A percentile compares a stretch with the other conserved stretches of the same genome.
Evolutionary conservation across 2,113 vertebrate genomes (phyloP).

Genomic region (Corydoras maculifer): DNA sequence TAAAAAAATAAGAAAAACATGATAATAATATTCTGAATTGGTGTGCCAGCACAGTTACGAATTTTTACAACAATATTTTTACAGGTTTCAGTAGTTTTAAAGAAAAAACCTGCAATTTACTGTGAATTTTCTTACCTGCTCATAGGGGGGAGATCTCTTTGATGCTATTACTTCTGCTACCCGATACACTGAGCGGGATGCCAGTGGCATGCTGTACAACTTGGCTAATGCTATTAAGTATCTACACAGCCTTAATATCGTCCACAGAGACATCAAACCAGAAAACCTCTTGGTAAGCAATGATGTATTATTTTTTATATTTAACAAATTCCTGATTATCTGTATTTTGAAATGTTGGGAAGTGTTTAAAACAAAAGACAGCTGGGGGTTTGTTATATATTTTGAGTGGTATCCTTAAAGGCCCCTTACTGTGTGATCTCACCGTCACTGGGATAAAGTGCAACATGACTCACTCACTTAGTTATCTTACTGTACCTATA

Average conservation of each 20-base stretch:
- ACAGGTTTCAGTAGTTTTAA: too few species aligned
- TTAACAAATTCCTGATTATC: not conserved
- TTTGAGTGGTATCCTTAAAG: not conserved
- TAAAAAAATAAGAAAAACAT: too few species aligned
- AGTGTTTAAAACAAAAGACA: not conserved
- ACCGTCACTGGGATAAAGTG: slow-evolving; percentile 28
- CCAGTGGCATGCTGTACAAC: slow-evolving; percentile 95
- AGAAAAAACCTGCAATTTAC: slow-evolving; percentile 3
- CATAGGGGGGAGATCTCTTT: slow-evolving; percentile 93
- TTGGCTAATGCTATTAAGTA: slow-evolving; percentile 95
- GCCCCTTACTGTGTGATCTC: slow-evolving; percentile 31
- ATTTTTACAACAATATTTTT: too few species aligned
- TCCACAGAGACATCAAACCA: slow-evolving; percentile 96
- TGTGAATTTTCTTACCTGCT: slow-evolving; percentile 42
- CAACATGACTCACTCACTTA: slow-evolving; percentile 35
- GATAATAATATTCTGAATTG: too few species aligned
- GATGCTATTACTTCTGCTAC: slow-evolving; percentile 95
- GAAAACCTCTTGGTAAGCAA: slow-evolving; percentile 91
- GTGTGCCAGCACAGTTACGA: too few species aligned
- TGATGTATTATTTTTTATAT: not conserved
- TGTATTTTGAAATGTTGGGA: not conserved
- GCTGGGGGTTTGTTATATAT: slow-evolving; percentile 5
- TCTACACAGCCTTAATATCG: slow-evolving; percentile 92
- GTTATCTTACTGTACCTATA: slow-evolving; percentile 31
- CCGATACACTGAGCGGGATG: slow-evolving; percentile 94